Base-by-base conservation (phyloP, 2,797 vertebrate species). In the Peromyscus eremicus region DNA sequence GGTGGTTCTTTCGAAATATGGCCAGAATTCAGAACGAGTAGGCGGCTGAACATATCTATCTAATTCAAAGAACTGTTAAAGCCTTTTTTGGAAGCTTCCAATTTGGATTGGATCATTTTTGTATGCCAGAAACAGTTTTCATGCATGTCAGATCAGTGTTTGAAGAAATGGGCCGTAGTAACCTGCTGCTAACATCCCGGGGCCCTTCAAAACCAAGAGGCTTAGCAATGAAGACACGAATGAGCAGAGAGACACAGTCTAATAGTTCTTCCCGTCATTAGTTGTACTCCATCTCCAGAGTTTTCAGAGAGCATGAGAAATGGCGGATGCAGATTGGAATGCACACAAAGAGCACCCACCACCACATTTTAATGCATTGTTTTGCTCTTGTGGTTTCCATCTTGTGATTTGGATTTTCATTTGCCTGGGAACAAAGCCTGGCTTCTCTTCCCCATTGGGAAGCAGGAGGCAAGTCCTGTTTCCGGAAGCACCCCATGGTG, bases 391-490 rank as follows among this genome's bases (percentile, higher is more conserved):
- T 96, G 95, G 97, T 97, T 97, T 97, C 66, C 95, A 97, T 89
- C 97, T 97, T 95, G 95, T 96, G 97, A 97, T 97, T 98, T 97
- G 97, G 94, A 95, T 96, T 97, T 96, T 97, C 93, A 95, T 97
- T 97, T 97, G 95, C 96, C 96, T 97, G 84, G 73, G 95, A 97
- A 98, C 97, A 98, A 98, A 97, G 98, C 93, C 91, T 95, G 97
- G 89, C 95, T 97, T 98, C 92, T 97, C 96, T 73, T 73, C 66
- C 57, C 68, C 85, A 87, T 93, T 62, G 77, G 92, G 92, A 97
- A 97, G 95, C 94, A 96, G 92, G 97, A 95, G 92, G 97, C 92
- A 75, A 81, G 89, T 91, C 87, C 97, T 97, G 91, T 97, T 98
- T 92, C 92, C 71, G 77, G 71, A 93, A 87, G 89, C 80, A 88